phyloP scores from a whole-genome alignment of 2,888 invertebrate species.

The Cosmia trapezina region DNA sequence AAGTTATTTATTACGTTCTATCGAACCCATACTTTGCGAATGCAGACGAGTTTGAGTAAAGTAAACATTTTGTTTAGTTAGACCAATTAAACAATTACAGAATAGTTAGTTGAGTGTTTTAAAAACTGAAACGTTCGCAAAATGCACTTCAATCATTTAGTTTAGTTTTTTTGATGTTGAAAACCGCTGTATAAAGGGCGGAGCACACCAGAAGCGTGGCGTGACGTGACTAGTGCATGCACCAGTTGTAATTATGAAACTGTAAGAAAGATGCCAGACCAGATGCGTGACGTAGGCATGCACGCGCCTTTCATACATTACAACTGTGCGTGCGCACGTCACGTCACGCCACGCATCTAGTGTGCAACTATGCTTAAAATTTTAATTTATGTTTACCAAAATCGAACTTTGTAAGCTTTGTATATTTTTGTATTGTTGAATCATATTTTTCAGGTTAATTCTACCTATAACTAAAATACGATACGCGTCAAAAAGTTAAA shows the following conservation, averaged over 20 bases:
- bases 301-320: too few species aligned
- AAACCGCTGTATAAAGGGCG: neutral
- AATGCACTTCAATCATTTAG: neutral
- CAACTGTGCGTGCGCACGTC: too few species aligned
- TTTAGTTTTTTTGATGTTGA: neutral
- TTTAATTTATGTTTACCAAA: neutral
- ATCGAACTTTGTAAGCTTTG: neutral
- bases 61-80: neutral
- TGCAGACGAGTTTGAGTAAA: neutral
- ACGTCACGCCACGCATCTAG: too few species aligned
- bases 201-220: too few species aligned
- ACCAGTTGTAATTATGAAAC: too few species aligned
- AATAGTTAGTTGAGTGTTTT: neutral
- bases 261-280: too few species aligned
- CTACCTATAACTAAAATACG: too few species aligned
- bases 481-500: too few species aligned
- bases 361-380: too few species aligned
- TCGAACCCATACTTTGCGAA: neutral
- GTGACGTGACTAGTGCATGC: too few species aligned
- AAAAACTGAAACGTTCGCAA: neutral
- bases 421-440: neutral
- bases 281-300: too few species aligned
- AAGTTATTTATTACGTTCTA: neutral
- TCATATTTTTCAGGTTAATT: neutral
- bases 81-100: neutral